Evolutionary conservation across 2,888 invertebrate species (phyloP).

Genomic region (Lepidocyrtinus sp.): DNA sequence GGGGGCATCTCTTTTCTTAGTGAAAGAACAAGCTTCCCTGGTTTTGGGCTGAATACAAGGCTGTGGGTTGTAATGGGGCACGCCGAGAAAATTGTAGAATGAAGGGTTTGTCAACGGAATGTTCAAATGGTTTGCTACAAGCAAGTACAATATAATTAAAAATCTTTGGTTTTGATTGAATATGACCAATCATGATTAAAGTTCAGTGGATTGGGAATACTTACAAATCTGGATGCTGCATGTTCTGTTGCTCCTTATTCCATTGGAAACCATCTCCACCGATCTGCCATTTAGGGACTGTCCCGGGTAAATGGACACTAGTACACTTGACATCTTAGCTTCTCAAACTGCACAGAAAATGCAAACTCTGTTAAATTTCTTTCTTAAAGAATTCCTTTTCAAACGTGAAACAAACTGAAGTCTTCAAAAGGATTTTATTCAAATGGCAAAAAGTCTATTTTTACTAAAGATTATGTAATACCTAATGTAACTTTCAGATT

Average conservation of each 20-base stretch:
- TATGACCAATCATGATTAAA: too few species aligned
- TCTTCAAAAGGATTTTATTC: too few species aligned
- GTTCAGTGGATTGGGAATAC: slow-evolving; percentile 19
- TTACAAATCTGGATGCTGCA: slow-evolving; percentile 64
- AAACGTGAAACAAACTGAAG: background rate
- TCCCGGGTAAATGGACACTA: slow-evolving; percentile 57
- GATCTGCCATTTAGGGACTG: slow-evolving; percentile 55
- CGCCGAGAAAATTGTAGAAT: slow-evolving; percentile 59
- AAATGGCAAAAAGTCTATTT: background rate
- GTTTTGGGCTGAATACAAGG: slow-evolving; percentile 56
- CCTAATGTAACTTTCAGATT: background rate
- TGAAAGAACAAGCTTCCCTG: slow-evolving; percentile 59
- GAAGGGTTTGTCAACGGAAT: slow-evolving; percentile 54
- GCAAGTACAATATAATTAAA: background rate
- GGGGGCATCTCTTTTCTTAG: slow-evolving; percentile 58
- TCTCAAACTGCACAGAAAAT: too few species aligned
- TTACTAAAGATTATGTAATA: background rate
- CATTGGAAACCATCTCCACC: slow-evolving; percentile 61
- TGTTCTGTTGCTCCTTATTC: slow-evolving; percentile 62
- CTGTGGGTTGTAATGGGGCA: slow-evolving; percentile 59
- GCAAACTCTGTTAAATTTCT: too few species aligned
- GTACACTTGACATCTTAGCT: slow-evolving; percentile 52
- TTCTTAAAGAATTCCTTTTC: background rate
- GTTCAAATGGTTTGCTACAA: slow-evolving; percentile 57
- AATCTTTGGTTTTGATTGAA: background rate